Evolutionary conservation across 1,140 invertebrate genomes (phyloP), one percentile per base, ranked within the genome.

Genomic region (Microplitis mediator): DNA sequence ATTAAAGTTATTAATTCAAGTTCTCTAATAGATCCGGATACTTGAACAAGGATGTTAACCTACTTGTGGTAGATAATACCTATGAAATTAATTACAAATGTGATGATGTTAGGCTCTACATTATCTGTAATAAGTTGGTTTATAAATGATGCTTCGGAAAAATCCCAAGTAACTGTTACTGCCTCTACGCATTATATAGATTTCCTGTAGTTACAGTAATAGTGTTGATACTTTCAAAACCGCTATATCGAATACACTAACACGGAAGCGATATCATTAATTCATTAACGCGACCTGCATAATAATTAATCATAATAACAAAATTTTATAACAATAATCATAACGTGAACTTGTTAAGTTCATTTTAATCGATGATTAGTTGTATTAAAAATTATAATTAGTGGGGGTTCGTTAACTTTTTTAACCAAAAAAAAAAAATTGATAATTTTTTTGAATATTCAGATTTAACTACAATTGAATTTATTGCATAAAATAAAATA

Each of bases 201-300:
- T 77, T 76, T 16, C 39, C 14, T 45, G 78, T 23, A 23, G 23
- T 78, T 85, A 84, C 80, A 81, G 82, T 83, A 84, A 84, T 74
- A 72, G 71, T 76, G 78, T 81, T 80, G 52, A 72, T 70, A 72
- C 71, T 72, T 72, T 72, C 71, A 67, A 35, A 72, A 72, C 71
- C 71, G 71, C 64, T 72, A 45, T 45, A 72, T 72, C 52, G 31
- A 23, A 23, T 23, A 23, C 23, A 61, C 54, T 16, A 72, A 51
- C 71, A 67, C 64, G 71, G 64, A 72, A 72, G 64, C 45, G 6
- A 45, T 45, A 39, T 23, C 13, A 67, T 34, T 54, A 67, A 54
- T 52, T 14, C 51, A 54, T 56, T 14, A 65, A 67, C 65, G 23
- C 39, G 54, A 72, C 64, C 71, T 61, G 54, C 63, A 67, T 67